phyloP scores from a whole-genome alignment of 1,140 invertebrate species.

The Drosophila triauraria region DNA sequence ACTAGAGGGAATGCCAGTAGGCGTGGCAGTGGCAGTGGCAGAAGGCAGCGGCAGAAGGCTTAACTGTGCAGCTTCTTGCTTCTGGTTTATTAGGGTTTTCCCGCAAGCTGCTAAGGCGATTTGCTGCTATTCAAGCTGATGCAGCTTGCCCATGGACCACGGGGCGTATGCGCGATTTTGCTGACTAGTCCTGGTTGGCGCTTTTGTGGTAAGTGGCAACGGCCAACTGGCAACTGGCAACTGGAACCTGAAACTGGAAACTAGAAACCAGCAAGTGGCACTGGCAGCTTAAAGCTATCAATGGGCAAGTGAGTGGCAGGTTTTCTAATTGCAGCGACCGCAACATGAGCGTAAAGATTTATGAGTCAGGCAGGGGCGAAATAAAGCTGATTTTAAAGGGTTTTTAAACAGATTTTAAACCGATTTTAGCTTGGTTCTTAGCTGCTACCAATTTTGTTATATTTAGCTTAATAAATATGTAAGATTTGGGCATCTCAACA shows the following conservation, averaged over 20 bases:
- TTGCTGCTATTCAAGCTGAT: constrained; percentile 51
- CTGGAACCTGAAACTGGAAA: constrained; percentile 22
- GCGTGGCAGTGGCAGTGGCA: constrained; percentile 42
- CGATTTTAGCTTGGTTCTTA: background rate
- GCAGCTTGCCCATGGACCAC: constrained; percentile 37
- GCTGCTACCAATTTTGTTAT: no score
- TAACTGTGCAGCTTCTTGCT: constrained; percentile 70
- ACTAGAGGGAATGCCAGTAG: constrained; percentile 9
- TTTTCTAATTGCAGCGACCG: constrained; percentile 49
- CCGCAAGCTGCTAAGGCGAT: constrained; percentile 73
- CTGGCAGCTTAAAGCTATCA: constrained; percentile 63
- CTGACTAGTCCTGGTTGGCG: constrained; percentile 35
- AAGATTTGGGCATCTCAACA: no score
- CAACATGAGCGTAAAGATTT: constrained; percentile 35
- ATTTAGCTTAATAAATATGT: background rate
- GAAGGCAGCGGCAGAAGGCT: constrained; percentile 44
- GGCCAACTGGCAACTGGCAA: constrained; percentile 13
- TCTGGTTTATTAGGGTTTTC: constrained; percentile 78
- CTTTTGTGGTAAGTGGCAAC: constrained; percentile 39
- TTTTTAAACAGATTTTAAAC: background rate
- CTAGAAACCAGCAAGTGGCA: constrained; percentile 36
- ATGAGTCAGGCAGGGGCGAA: constrained; percentile 8
- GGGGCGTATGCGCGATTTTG: constrained; percentile 73
- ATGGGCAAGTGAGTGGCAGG: constrained; percentile 61
- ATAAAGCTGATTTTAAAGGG: constrained; percentile 1